phyloP scores from a whole-genome alignment of 2,113 vertebrate genomes.

The rabbit (Oryctolagus cuniculus) region DNA sequence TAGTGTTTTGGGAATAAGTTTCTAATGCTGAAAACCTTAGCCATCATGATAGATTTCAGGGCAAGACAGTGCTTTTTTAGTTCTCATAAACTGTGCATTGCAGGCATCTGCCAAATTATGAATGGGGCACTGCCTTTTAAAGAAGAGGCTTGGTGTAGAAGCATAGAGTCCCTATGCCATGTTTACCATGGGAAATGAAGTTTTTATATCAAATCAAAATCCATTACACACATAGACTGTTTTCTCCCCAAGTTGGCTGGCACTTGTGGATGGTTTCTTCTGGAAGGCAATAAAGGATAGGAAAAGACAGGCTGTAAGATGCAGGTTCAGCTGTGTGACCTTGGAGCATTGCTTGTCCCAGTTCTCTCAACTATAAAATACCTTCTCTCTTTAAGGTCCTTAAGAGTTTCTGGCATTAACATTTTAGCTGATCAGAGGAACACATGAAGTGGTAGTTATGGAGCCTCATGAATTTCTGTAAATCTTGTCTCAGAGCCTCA shows the following conservation, averaged over 20 bases:
- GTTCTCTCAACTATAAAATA: not conserved
- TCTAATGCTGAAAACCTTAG: not conserved
- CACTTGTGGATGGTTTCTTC: not conserved
- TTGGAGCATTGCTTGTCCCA: not conserved
- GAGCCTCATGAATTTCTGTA: not conserved
- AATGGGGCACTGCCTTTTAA: not conserved
- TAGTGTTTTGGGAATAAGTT: slow-evolving; percentile 19
- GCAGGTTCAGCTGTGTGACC: not conserved
- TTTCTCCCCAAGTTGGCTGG: not conserved
- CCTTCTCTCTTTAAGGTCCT: not conserved
- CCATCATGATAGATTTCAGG: not conserved
- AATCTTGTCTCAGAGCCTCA: not conserved
- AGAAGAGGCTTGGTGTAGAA: not conserved
- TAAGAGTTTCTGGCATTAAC: not conserved
- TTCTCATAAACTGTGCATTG: slow-evolving; percentile 38
- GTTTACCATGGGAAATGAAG: not conserved
- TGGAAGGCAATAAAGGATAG: not conserved
- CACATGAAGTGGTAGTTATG: no score
- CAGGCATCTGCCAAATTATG: not conserved
- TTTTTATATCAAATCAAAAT: not conserved
- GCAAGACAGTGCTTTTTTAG: not conserved
- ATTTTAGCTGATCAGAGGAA: not conserved
- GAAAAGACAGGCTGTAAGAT: not conserved
- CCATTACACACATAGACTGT: not conserved
- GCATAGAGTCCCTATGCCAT: not conserved